Conservation (phyloP, 2,113 vertebrate species). For the Chaenogobius annularis region DNA sequence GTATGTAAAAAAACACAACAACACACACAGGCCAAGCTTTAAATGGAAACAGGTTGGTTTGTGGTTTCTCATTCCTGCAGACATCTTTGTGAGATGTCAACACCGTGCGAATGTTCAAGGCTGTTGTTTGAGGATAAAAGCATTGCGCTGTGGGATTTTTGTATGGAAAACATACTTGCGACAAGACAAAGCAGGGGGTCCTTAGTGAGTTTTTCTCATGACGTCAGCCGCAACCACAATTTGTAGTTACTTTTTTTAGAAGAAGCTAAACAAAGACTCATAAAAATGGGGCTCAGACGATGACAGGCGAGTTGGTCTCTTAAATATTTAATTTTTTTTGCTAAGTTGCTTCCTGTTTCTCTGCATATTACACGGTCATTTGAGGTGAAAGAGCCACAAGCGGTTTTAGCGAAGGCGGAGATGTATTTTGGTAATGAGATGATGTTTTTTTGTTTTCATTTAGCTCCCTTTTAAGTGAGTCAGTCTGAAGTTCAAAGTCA, state of each 20-base stretch:
- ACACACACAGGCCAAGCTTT: conserved; percentile 36
- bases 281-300: conserved; percentile 48
- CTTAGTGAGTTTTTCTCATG: conserved; percentile 26
- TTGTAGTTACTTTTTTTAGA: conserved; percentile 26
- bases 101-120: conserved; percentile 49
- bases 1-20: conserved; percentile 26
- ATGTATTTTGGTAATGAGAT: conserved; percentile 54
- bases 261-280: conserved; percentile 35
- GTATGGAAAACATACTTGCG: conserved; percentile 48
- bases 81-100: conserved; percentile 47
- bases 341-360: conserved; percentile 49
- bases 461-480: conserved; percentile 17
- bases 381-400: conserved; percentile 59
- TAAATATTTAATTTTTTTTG: conserved; percentile 41
- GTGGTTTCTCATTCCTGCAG: conserved; percentile 54
- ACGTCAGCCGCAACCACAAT: conserved; percentile 41
- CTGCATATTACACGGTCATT: conserved; percentile 60
- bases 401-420: conserved; percentile 47
- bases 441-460: conserved; percentile 29
- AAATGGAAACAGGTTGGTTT: conserved; percentile 73
- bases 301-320: conserved; percentile 55
- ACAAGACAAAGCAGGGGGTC: conserved; percentile 22
- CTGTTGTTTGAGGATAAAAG: conserved; percentile 11
- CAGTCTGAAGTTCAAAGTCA: conserved; percentile 8
- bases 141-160: conserved; percentile 20